Evolutionary conservation across 1,140 invertebrate species (phyloP).

Genomic region (Drosophila kanapiae): DNA sequence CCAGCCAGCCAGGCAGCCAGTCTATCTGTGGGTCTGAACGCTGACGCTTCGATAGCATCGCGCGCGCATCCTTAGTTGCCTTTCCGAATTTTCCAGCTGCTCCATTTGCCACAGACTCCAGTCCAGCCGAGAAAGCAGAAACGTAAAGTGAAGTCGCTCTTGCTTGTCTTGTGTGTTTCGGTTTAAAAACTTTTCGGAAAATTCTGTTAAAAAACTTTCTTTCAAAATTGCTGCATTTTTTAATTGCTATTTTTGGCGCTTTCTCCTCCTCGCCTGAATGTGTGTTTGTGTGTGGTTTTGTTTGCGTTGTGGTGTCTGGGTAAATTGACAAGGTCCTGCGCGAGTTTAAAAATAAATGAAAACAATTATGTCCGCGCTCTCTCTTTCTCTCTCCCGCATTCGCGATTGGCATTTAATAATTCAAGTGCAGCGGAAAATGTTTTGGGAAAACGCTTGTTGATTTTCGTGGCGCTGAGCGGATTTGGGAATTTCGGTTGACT

Average conservation of each 20-base stretch:
- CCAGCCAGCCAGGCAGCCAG: constrained; percentile 46
- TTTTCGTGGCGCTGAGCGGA: constrained; percentile 8
- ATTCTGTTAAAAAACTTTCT: constrained; percentile 11
- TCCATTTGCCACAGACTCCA: constrained; percentile 28
- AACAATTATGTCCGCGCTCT: constrained; percentile 53
- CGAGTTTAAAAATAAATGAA: constrained; percentile 74
- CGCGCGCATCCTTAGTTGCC: constrained; percentile 28
- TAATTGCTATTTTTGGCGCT: constrained; percentile 48
- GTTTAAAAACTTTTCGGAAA: constrained; percentile 2
- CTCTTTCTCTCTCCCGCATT: not conserved
- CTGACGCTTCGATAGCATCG: constrained; percentile 51
- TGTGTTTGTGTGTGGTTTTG: constrained; percentile 21
- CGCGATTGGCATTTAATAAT: constrained; percentile 13
- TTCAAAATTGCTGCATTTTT: constrained; percentile 9
- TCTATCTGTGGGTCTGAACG: constrained; percentile 68
- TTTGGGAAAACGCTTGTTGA: not conserved
- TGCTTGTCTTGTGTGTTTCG: not conserved
- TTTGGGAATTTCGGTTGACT: constrained; percentile 6
- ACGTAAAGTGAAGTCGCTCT: constrained; percentile 46
- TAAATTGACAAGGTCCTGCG: constrained; percentile 50
- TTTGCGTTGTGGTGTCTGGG: constrained; percentile 34
- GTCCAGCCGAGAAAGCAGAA: constrained; percentile 26
- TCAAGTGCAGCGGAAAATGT: constrained; percentile 34
- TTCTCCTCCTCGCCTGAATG: not conserved
- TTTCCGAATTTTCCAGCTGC: constrained; percentile 37